phyloP scores from a whole-genome alignment of 2,888 invertebrate species.

The Sesamia inferens region DNA sequence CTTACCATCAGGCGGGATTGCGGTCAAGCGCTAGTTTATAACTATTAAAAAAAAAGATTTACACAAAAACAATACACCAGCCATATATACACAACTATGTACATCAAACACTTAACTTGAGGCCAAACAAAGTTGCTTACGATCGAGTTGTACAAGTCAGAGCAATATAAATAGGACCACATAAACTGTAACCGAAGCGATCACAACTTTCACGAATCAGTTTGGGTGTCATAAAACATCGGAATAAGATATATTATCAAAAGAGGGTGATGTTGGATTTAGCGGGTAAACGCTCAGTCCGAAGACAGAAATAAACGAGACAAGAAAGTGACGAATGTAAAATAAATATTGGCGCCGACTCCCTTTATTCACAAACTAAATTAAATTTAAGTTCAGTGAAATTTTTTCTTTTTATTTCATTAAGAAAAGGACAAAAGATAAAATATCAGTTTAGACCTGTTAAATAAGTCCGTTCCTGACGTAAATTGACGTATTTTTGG shows the following conservation, averaged over 20 bases:
- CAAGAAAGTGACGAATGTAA: neutral
- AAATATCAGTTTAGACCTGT: too few species aligned
- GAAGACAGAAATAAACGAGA: constrained; percentile 2
- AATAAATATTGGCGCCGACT: too few species aligned
- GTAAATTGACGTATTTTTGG: too few species aligned
- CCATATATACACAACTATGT: neutral
- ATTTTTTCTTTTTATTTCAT: too few species aligned
- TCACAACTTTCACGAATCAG: constrained; percentile 61
- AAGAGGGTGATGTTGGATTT: constrained; percentile 8
- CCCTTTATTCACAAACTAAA: too few species aligned
- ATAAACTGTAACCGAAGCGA: constrained; percentile 51
- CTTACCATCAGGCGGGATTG: too few species aligned
- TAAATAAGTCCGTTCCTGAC: too few species aligned
- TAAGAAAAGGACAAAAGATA: too few species aligned
- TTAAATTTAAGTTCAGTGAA: too few species aligned
- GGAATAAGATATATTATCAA: constrained; percentile 41
- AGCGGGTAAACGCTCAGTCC: neutral
- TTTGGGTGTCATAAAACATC: constrained; percentile 63
- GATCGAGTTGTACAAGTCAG: constrained; percentile 43
- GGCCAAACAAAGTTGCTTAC: constrained; percentile 45
- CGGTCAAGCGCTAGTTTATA: too few species aligned
- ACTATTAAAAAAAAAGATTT: too few species aligned
- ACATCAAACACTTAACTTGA: constrained; percentile 32
- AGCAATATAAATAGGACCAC: constrained; percentile 59
- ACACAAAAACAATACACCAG: constrained; percentile 14